Conservation (phyloP, 2,113 vertebrate species). For the Triplophysa tibetana region DNA sequence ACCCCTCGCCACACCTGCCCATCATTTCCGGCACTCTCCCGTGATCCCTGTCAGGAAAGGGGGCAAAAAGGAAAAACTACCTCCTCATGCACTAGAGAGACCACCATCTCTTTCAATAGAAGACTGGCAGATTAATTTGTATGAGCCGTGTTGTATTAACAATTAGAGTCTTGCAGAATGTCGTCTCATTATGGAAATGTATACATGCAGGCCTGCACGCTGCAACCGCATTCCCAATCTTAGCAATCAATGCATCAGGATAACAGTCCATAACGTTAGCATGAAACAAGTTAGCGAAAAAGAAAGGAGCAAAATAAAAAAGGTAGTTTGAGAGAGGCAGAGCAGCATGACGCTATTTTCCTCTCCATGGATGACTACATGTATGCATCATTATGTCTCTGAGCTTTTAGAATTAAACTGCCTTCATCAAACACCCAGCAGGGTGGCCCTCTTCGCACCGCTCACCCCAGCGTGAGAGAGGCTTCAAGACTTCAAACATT, state of each 20-base stretch:
- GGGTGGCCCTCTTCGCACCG: constrained; percentile 38
- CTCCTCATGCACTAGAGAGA: constrained; percentile 5
- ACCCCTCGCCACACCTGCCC: too few relatives aligned
- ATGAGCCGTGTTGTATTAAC: constrained; percentile 24
- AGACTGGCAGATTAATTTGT: constrained; percentile 5
- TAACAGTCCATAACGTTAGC: constrained; percentile 1
- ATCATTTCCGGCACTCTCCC: not conserved
- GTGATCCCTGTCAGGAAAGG: not conserved
- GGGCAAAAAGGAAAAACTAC: not conserved
- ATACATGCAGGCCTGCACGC: constrained; percentile 1
- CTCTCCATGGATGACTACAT: constrained; percentile 24
- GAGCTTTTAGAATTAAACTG: constrained; percentile 47
- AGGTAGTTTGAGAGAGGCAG: constrained; percentile 5
- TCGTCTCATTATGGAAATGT: constrained; percentile 38
- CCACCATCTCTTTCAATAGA: not conserved
- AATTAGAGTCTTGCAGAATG: constrained; percentile 17
- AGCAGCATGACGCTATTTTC: constrained; percentile 36
- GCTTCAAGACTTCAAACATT: constrained; percentile 42
- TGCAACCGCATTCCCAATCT: not conserved
- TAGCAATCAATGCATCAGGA: not conserved
- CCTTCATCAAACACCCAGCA: constrained; percentile 47
- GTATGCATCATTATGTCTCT: constrained; percentile 40
- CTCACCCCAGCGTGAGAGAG: constrained; percentile 17
- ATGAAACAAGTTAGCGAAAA: not conserved
- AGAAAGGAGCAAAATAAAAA: not conserved